Evolutionary conservation across 64 coral and sea anemone genomes (phyloP), one percentile per base, ranked within the genome.

Genomic region (Dendronephthya gigantea): DNA sequence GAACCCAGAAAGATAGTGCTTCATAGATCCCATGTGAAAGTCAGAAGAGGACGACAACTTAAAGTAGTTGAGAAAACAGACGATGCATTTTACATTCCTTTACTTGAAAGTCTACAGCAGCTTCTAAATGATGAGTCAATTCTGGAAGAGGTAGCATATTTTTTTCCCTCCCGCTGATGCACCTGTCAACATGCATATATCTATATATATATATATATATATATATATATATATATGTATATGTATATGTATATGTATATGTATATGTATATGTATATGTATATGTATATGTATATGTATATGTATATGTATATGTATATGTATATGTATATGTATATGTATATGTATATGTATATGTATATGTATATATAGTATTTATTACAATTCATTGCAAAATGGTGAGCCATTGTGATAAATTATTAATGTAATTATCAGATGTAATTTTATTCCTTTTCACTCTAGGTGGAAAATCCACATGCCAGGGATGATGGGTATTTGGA

Each of bases 91-190:
- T 76, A 76, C 69, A 76, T 76, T 76, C 69, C 69, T 4, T 37
- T 76, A 16, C 25, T 76, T 7, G 69, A 76, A 76, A 76, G 69
- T 76, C 35, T 76, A 76, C 69, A 76, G 35, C 69, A 76, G 35
- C 69, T 76, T 76, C 69, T 76, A 37, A 76, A 76, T 76, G 69
- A 76, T 76, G 69, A 76, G 35, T 3, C 69, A 31, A 76, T 76
- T 76, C 69, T 76, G 69, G 69, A 76, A 76, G n/a, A 76, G 69
- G 69, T 76, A 76, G 35, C 31, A 31, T 34, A 76, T 31, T 76
- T 6, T 31, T 76, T 34, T 76, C 69, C 34, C 29, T 76, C 69
- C n/a, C n/a, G n/a, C n/a, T n/a, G n/a, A n/a, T 6, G 16, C 9
- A 15, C 1, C 5, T 76, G 3, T 76, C 3, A 4, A 76, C 3